Evolutionary conservation across 1,140 invertebrate species (phyloP).

Genomic region (Calephelis nemesis): DNA sequence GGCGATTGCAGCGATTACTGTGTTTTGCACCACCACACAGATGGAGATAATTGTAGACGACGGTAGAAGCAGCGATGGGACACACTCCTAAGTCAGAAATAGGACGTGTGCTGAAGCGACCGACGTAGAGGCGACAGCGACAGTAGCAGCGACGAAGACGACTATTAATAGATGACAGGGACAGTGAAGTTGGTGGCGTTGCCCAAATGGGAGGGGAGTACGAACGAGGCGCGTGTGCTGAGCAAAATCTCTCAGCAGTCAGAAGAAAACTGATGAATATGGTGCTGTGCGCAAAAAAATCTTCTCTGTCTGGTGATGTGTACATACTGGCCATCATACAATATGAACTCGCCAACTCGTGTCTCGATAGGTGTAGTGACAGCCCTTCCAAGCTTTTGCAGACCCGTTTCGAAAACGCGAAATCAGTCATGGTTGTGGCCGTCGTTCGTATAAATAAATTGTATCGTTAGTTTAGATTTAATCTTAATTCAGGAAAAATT

Average conservation of each 20-base stretch:
- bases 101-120: neutral
- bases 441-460: neutral
- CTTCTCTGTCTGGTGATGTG: neutral
- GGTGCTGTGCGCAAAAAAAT: neutral
- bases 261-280: neutral
- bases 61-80: no score
- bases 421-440: neutral
- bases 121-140: constrained; percentile 1
- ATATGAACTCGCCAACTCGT: neutral
- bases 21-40: neutral
- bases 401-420: neutral
- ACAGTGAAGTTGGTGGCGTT: neutral
- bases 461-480: neutral
- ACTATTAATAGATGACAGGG: neutral
- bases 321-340: neutral
- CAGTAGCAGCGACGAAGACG: neutral
- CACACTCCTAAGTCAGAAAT: neutral
- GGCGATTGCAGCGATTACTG: neutral
- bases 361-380: neutral
- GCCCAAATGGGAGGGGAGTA: neutral
- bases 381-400: neutral
- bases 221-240: neutral
- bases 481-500: no score
- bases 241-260: neutral
- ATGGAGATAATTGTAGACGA: no score